Evolutionary conservation across 2,888 invertebrate species (phyloP).

Genomic region (Portevinia maculata): DNA sequence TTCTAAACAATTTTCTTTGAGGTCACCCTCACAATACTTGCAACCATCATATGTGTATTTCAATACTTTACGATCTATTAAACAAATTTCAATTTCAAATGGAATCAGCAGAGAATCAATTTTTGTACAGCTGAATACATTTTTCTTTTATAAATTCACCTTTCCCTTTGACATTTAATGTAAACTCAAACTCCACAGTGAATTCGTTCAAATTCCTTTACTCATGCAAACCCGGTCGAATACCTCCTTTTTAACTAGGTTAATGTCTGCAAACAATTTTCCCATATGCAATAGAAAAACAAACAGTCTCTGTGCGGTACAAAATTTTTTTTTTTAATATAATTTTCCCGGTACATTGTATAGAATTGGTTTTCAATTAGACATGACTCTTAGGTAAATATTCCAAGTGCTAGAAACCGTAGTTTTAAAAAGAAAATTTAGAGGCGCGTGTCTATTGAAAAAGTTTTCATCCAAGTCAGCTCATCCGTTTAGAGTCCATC

Average conservation of each 20-base stretch:
- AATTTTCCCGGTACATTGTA: not conserved
- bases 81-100: no score
- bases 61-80: no score
- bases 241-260: not conserved
- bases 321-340: not conserved
- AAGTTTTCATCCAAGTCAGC: not conserved
- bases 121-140: no score
- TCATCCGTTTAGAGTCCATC: not conserved
- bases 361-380: not conserved
- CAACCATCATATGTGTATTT: no score
- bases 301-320: not conserved
- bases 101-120: no score
- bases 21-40: no score
- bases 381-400: conserved; percentile 1
- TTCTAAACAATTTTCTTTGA: no score
- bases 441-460: not conserved
- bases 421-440: not conserved
- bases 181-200: not conserved
- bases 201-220: not conserved
- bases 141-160: no score
- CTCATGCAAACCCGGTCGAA: conserved; percentile 9
- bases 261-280: not conserved
- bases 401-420: not conserved
- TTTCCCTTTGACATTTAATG: no score
- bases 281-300: not conserved